phyloP scores from a whole-genome alignment of 2,113 vertebrate species.

The Apaloderma vittatum region DNA sequence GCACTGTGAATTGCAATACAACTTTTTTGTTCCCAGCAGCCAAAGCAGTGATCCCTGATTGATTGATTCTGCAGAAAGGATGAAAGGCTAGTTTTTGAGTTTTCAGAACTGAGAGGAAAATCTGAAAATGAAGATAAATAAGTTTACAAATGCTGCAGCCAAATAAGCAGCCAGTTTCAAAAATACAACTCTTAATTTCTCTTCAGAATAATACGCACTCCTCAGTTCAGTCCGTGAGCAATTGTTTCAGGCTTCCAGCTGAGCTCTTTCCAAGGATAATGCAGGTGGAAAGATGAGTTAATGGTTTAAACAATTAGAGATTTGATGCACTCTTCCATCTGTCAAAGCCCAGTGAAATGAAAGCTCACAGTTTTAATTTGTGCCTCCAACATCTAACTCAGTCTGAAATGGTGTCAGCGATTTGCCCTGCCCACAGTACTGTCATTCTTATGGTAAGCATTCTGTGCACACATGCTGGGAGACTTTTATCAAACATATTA shows the following conservation, averaged over 20 bases:
- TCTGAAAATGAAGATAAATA: constrained; percentile 15
- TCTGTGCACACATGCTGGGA: constrained; percentile 79
- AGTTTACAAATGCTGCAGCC: constrained; percentile 59
- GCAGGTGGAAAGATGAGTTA: constrained; percentile 80
- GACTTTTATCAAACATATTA: constrained; percentile 81
- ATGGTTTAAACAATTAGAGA: constrained; percentile 82
- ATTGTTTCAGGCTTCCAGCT: constrained; percentile 58
- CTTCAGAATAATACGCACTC: background rate
- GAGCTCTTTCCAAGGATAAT: constrained; percentile 69
- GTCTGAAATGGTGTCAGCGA: constrained; percentile 75
- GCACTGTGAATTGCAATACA: constrained; percentile 29
- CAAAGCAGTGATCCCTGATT: constrained; percentile 26
- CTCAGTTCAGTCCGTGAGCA: background rate
- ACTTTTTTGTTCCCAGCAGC: background rate
- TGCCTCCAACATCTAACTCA: constrained; percentile 74
- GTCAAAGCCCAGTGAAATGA: constrained; percentile 80
- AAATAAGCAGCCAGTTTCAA: background rate
- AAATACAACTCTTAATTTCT: background rate
- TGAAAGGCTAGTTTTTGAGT: constrained; percentile 29
- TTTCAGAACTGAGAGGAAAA: constrained; percentile 7
- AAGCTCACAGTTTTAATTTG: constrained; percentile 76
- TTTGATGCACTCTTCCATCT: constrained; percentile 79
- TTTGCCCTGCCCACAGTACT: constrained; percentile 68
- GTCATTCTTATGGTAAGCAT: constrained; percentile 87
- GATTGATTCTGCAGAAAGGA: constrained; percentile 12